Evolutionary conservation across 2,113 vertebrate genomes (phyloP).

Genomic region (Onychorhynchus coronatus): DNA sequence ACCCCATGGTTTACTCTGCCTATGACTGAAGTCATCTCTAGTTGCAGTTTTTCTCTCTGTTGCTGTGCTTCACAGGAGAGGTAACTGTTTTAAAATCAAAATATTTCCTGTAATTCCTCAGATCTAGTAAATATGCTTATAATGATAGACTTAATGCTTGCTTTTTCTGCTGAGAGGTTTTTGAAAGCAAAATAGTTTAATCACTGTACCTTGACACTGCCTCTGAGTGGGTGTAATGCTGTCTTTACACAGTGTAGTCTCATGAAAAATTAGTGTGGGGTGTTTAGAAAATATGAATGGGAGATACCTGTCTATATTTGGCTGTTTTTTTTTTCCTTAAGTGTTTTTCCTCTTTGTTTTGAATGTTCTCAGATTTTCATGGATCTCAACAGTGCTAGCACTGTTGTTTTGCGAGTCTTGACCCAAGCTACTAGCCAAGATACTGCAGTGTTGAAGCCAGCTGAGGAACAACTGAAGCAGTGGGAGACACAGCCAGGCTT

Average conservation of each 20-base stretch:
- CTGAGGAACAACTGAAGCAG: conserved; percentile 92
- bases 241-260: background rate
- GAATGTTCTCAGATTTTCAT: conserved; percentile 75
- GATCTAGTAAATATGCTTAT: background rate
- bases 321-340: background rate
- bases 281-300: background rate
- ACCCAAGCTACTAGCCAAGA: conserved; percentile 97
- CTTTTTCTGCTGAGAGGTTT: background rate
- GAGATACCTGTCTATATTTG: background rate
- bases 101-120: background rate
- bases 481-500: conserved; percentile 98
- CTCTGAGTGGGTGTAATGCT: background rate
- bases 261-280: background rate
- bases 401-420: conserved; percentile 91
- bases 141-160: background rate
- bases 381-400: conserved; percentile 94
- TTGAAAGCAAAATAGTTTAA: background rate
- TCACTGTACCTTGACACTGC: background rate
- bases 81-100: background rate
- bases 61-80: background rate
- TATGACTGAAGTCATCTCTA: background rate
- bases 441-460: conserved; percentile 91
- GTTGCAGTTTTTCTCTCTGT: background rate
- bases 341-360: background rate
- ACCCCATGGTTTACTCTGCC: background rate